Evolutionary conservation across 2,797 vertebrate genomes (phyloP).

Genomic region (Cercopithecus neglectus): DNA sequence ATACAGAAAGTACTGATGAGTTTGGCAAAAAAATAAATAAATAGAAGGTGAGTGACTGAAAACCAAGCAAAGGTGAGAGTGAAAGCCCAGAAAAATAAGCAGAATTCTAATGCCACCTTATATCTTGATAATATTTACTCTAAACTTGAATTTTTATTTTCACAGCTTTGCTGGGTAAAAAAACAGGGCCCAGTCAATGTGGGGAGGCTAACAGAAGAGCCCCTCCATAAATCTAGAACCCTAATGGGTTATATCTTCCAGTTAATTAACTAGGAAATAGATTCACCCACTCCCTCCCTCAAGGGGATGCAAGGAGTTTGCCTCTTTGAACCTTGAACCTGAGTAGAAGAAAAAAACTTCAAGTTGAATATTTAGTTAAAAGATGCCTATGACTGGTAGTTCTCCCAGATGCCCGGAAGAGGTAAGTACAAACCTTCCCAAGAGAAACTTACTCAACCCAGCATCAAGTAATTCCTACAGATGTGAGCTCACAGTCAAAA

Average conservation of each 20-base stretch:
- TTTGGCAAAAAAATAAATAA: not conserved
- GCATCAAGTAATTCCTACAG: not conserved
- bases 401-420: not conserved
- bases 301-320: not conserved
- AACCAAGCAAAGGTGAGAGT: not conserved
- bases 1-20: not conserved
- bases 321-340: not conserved
- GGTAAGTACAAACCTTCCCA: not conserved
- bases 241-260: not conserved
- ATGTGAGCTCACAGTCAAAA: not conserved
- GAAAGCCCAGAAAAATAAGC: not conserved
- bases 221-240: not conserved
- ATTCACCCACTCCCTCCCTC: not conserved
- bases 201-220: not conserved
- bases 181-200: not conserved
- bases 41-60: not conserved
- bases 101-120: not conserved
- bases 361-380: not conserved
- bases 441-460: not conserved
- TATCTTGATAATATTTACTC: not conserved
- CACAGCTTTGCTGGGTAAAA: not conserved
- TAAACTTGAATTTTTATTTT: not conserved
- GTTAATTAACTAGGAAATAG: not conserved
- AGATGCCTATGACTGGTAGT: not conserved
- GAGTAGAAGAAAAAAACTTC: not conserved